phyloP scores from a whole-genome alignment of 2,888 invertebrate genomes.

The Allacma fusca region DNA sequence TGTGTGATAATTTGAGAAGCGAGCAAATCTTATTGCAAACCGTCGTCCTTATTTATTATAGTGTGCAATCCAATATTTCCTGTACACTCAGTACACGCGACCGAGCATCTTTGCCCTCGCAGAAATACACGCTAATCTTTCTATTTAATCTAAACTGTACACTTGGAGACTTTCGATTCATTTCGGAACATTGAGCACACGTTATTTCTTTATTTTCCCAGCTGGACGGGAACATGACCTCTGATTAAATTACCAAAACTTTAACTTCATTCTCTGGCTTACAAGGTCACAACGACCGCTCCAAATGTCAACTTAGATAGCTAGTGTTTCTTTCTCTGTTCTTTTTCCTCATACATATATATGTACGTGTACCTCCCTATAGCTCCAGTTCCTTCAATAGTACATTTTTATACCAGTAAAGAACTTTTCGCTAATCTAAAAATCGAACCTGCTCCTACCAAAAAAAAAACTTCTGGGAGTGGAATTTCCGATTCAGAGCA shows the following conservation, averaged over 20 bases:
- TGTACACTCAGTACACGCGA: slow-evolving; percentile 4
- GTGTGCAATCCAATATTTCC: slow-evolving; percentile 27
- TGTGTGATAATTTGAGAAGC: slow-evolving; percentile 4
- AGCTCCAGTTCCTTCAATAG: too few relatives aligned
- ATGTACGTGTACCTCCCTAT: too few relatives aligned
- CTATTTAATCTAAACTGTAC: slow-evolving; percentile 2
- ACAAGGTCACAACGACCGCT: neutral
- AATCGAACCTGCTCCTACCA: too few relatives aligned
- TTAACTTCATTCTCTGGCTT: neutral
- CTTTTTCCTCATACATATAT: neutral
- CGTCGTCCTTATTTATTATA: slow-evolving; percentile 10
- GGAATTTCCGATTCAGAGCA: too few relatives aligned
- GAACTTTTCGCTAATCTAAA: neutral
- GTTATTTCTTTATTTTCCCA: slow-evolving; percentile 1
- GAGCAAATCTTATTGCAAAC: neutral
- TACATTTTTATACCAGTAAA: neutral
- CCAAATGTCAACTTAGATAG: neutral
- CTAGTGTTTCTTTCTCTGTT: neutral
- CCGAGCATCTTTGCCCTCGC: neutral
- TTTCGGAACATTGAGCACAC: neutral
- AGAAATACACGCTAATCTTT: neutral
- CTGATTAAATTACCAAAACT: slow-evolving; percentile 10
- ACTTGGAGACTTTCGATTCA: neutral
- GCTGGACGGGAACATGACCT: slow-evolving; percentile 7
- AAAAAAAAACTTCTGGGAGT: too few relatives aligned